These are phyloP conservation scores for Emys orbicularis DNA, from an alignment of 2,797 vertebrate species.

Conservation along the genomic window DNA sequence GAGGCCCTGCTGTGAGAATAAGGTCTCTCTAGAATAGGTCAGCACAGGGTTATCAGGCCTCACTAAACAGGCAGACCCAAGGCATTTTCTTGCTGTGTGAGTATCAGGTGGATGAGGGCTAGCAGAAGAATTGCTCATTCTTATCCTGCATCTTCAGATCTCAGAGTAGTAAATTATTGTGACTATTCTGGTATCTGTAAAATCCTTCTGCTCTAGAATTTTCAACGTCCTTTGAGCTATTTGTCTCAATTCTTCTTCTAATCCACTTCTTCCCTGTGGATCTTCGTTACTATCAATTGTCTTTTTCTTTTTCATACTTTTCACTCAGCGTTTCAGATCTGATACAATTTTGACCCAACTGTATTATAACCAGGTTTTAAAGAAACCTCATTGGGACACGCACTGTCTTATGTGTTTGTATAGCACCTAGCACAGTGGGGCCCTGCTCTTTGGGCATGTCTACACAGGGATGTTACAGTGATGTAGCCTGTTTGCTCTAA, in stretches of 20 bases:
- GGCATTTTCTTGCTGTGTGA: not conserved
- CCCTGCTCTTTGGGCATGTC: not conserved
- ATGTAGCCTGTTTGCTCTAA: not conserved
- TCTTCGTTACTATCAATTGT: not conserved
- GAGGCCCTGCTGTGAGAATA: not conserved
- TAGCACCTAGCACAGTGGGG: not conserved
- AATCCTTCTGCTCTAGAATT: not conserved
- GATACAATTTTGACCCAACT: not conserved
- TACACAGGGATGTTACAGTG: not conserved
- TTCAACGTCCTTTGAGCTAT: not conserved
- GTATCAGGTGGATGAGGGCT: not conserved
- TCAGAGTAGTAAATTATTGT: too few relatives aligned
- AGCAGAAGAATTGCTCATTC: not conserved
- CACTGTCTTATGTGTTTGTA: not conserved
- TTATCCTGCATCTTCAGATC: accelerated
- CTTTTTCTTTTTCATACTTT: not conserved
- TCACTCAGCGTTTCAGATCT: not conserved
- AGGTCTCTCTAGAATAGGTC: not conserved
- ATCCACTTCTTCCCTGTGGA: not conserved
- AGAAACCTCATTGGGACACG: conserved; percentile 26
- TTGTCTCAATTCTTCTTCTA: not conserved
- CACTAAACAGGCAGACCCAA: not conserved
- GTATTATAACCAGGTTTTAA: not conserved
- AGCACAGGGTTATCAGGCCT: not conserved
- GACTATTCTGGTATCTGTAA: not conserved